A percentile compares a stretch with the other conserved stretches of the same genome.
Conservation (phyloP, 2,113 vertebrate genomes). For the Hymenochirus boettgeri region DNA sequence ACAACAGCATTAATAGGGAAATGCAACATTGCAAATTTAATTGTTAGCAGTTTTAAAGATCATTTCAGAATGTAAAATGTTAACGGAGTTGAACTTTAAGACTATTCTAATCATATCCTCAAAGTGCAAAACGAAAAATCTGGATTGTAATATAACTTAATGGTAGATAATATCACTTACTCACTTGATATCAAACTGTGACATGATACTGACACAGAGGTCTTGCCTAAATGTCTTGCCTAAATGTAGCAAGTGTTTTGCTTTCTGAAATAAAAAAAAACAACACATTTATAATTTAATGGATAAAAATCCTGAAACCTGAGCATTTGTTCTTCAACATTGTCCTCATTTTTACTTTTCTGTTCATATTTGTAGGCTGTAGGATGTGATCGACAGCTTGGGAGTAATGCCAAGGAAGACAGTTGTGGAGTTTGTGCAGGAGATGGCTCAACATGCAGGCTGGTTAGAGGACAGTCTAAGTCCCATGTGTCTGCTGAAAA, state of each 20-base stretch:
- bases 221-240: constrained; percentile 5
- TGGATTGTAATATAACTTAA: not conserved
- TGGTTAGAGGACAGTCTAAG: constrained; percentile 84
- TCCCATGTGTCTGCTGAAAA: constrained; percentile 76
- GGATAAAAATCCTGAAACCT: constrained; percentile 51
- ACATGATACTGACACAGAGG: constrained; percentile 45
- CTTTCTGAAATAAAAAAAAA: constrained; percentile 45
- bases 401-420: constrained; percentile 81
- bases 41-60: no score
- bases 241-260: constrained; percentile 44
- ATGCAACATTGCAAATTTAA: no score
- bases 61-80: not conserved
- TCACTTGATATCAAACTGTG: constrained; percentile 29
- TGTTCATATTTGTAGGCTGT: constrained; percentile 76
- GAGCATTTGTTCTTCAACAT: constrained; percentile 48
- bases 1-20: no score
- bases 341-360: constrained; percentile 53
- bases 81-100: not conserved
- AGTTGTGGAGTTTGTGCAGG: constrained; percentile 86
- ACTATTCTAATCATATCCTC: not conserved
- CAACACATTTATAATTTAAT: no score
- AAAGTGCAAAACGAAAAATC: not conserved
- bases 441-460: constrained; percentile 79
- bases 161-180: constrained; percentile 34
- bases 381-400: constrained; percentile 85